Percentiles rank a stretch among this genome's conserved stretches.
These are phyloP conservation scores for Cryptophagus acutangulus DNA, from an alignment of 2,888 invertebrate genomes.

Conservation along the genomic window DNA sequence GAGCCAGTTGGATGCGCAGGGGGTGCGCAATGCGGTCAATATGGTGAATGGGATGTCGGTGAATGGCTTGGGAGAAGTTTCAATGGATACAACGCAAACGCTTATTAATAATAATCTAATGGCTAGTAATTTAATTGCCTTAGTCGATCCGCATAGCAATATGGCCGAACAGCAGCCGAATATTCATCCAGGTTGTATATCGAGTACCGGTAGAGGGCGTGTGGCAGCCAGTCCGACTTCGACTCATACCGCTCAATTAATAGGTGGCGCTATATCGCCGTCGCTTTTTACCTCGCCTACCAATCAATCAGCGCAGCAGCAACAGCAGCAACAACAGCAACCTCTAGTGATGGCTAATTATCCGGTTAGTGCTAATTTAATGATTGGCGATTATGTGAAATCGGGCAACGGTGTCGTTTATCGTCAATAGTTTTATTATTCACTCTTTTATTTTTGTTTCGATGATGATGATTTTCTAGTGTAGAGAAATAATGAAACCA, in stretches of 20 bases:
- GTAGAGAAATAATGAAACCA: too few relatives aligned
- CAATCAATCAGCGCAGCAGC: slow-evolving; percentile 37
- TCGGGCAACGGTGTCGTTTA: slow-evolving; percentile 42
- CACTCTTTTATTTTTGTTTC: too few relatives aligned
- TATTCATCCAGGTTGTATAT: slow-evolving; percentile 60
- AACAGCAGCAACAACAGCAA: slow-evolving; percentile 33
- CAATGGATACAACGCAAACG: slow-evolving; percentile 62
- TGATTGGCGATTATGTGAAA: slow-evolving; percentile 72
- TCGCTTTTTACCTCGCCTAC: slow-evolving; percentile 55
- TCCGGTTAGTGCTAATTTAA: slow-evolving; percentile 65
- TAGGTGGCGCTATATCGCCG: slow-evolving; percentile 68
- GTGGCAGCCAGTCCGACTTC: slow-evolving; percentile 58
- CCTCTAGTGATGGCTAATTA: slow-evolving; percentile 60
- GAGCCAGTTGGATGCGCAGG: slow-evolving; percentile 78
- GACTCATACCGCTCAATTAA: slow-evolving; percentile 58
- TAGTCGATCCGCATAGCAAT: slow-evolving; percentile 42
- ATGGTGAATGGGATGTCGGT: slow-evolving; percentile 73
- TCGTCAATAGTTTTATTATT: slow-evolving; percentile 43
- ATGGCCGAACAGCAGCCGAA: slow-evolving; percentile 53
- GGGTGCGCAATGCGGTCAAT: slow-evolving; percentile 59
- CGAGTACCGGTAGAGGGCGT: slow-evolving; percentile 58
- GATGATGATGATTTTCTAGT: too few relatives aligned
- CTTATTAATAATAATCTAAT: slow-evolving; percentile 51
- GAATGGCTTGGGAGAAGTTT: slow-evolving; percentile 67
- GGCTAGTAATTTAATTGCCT: slow-evolving; percentile 48